Conservation (phyloP, 2,888 invertebrate genomes). For the Isoperla grammatica region DNA sequence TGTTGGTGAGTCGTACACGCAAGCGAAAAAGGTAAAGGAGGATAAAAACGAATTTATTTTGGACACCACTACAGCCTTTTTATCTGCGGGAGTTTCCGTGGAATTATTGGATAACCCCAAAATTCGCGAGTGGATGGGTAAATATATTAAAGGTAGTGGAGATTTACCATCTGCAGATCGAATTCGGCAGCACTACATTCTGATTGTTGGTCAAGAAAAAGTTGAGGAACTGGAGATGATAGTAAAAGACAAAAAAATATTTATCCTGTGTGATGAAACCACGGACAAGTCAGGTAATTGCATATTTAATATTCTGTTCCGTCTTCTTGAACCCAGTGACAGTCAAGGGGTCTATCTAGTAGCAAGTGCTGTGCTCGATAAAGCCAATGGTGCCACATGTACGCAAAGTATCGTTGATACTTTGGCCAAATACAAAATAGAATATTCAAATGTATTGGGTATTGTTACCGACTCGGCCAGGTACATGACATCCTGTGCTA, state of each 20-base stretch:
- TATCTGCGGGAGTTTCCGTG: background rate
- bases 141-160: too few relatives aligned
- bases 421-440: background rate
- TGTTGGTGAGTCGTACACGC: too few relatives aligned
- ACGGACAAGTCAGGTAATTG: background rate
- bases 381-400: background rate
- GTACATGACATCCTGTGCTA: too few relatives aligned
- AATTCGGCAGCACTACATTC: too few relatives aligned
- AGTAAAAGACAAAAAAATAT: conserved; percentile 2
- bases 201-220: background rate
- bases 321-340: background rate
- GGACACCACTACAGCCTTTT: too few relatives aligned
- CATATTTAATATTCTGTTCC: too few relatives aligned
- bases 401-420: background rate
- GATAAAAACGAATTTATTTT: too few relatives aligned
- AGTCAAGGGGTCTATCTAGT: background rate
- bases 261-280: too few relatives aligned
- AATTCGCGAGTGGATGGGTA: background rate
- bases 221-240: conserved; percentile 1
- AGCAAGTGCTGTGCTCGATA: background rate
- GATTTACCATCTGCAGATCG: too few relatives aligned
- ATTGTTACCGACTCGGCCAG: background rate
- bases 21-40: too few relatives aligned
- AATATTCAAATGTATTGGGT: background rate
- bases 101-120: background rate